Base-by-base conservation (phyloP, 2,113 vertebrate species). In the Nipponia nippon region DNA sequence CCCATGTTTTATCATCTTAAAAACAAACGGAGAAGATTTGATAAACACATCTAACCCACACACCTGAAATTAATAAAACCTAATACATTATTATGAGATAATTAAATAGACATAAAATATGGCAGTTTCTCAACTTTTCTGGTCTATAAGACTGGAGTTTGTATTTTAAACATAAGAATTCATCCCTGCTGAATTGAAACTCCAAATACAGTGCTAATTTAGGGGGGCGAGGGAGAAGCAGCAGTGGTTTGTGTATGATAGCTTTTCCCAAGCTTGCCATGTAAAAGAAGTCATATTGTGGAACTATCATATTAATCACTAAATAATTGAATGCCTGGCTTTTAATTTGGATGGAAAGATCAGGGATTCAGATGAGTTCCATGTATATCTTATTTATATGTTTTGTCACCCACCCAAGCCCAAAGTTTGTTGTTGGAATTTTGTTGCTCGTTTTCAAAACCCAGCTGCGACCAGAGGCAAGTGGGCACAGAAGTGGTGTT, bases 311-410 rank as follows among this genome's bases (percentile, higher is more conserved):
- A 34, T 32, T 30, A 47, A 50, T 50, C 29, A 11, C 9, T 63
- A 76, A 82, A n/a, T 27, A 72, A n/a, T 2, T n/a, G 27, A 66
- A 76, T 17, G 2, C 3, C 20, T 66, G 10, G 6, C 1, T 85
- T 67, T 67, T 49, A 53, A 30, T 22, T 21, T 49, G 9, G 4
- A 25, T 78, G 11, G 25, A 63, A 76, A 82, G 14, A 7, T 6
- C 3, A 21, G 14, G 6, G 16, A 56, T 53, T 69, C 14, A 53
- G 12, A 17, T 11, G 21, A 61, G 9, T 53, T 69, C 23, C 23
- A 16, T 14, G 26, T 17, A 21, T 5, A 62, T 34, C 16, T 62
- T n/a, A 8, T 25, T 50, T 38, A 7, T 6, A 8, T 0, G 0
- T 25, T 47, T 63, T 34, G 7, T 30, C 55, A 70, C 34, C 20